These are phyloP conservation scores for Amaurobius ferox DNA, from an alignment of 2,888 invertebrate species.

Conservation along the genomic window DNA sequence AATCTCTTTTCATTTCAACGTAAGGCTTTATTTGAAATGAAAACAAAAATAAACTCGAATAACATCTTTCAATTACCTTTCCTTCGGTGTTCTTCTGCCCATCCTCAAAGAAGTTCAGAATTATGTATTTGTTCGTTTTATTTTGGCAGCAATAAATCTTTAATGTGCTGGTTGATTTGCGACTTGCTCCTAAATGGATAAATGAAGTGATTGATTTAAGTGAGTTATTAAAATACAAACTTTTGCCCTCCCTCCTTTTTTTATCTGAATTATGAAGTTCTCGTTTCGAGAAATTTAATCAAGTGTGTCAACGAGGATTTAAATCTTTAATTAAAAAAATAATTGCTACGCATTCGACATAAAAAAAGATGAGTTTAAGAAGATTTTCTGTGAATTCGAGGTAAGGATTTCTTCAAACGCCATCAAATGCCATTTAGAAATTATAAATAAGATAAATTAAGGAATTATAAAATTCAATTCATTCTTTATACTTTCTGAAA, in stretches of 20 bases:
- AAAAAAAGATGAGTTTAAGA: not conserved
- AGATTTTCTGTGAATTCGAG: not conserved
- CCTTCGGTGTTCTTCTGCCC: not conserved
- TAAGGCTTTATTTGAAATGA: slow-evolving; percentile 5
- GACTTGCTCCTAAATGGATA: slow-evolving; percentile 43
- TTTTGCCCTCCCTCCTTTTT: not conserved
- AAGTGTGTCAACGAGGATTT: slow-evolving; percentile 18
- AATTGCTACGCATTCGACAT: slow-evolving; percentile 2
- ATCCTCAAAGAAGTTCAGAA: not conserved
- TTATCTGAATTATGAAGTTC: not conserved
- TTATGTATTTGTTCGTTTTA: slow-evolving; percentile 5
- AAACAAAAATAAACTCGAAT: not conserved
- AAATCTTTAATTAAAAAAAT: slow-evolving; percentile 18
- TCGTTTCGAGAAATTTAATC: slow-evolving; percentile 11
- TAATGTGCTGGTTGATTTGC: slow-evolving; percentile 39
- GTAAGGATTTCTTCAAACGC: slow-evolving; percentile 2
- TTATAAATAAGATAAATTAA: slow-evolving; percentile 12
- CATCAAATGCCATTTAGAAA: slow-evolving; percentile 12
- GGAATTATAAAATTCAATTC: not conserved
- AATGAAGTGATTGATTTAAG: slow-evolving; percentile 63
- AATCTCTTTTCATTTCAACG: slow-evolving; percentile 4
- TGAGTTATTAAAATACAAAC: slow-evolving; percentile 45
- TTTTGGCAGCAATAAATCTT: slow-evolving; percentile 62
- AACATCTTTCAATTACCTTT: slow-evolving; percentile 13
- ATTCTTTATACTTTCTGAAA: not conserved